A percentile compares a stretch with the other conserved stretches of the same genome.
Conservation (phyloP, 2,888 invertebrate genomes). For the Papilio elwesi region DNA sequence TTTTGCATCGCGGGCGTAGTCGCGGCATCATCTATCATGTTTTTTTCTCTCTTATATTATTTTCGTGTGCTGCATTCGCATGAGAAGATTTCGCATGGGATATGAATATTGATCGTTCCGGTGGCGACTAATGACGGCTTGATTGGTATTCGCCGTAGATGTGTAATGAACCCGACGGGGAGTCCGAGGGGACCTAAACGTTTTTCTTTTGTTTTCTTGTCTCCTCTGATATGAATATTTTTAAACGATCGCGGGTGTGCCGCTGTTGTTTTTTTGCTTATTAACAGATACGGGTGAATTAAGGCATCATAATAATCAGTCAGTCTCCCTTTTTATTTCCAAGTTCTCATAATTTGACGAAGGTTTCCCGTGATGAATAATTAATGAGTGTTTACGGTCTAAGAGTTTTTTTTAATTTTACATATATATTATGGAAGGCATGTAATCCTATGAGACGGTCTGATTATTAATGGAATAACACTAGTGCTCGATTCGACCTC, state of each 20-base stretch:
- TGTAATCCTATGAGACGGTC: background rate
- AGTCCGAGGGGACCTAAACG: slow-evolving; percentile 58
- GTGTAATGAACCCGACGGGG: slow-evolving; percentile 66
- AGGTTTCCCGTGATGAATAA: slow-evolving; percentile 13
- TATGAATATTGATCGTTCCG: slow-evolving; percentile 83
- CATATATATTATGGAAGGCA: background rate
- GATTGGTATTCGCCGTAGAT: slow-evolving; percentile 77
- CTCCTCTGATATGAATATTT: slow-evolving; percentile 50
- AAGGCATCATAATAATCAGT: slow-evolving; percentile 24
- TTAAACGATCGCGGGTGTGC: slow-evolving; percentile 44
- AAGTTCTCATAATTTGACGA: slow-evolving; percentile 9
- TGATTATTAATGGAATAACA: background rate
- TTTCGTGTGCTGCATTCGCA: slow-evolving; percentile 51
- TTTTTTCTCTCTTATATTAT: slow-evolving; percentile 54
- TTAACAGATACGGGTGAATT: slow-evolving; percentile 50
- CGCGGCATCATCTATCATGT: slow-evolving; percentile 76
- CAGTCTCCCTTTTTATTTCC: slow-evolving; percentile 21
- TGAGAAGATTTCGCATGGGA: slow-evolving; percentile 80
- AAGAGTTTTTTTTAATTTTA: background rate
- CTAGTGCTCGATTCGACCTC: background rate
- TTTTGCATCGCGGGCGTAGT: slow-evolving; percentile 72
- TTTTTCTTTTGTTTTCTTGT: slow-evolving; percentile 58
- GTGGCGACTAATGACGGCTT: slow-evolving; percentile 76
- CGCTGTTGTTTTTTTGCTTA: slow-evolving; percentile 50
- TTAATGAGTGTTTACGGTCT: background rate